phyloP scores from a whole-genome alignment of 2,797 vertebrate genomes.

The Anguilla obscura region DNA sequence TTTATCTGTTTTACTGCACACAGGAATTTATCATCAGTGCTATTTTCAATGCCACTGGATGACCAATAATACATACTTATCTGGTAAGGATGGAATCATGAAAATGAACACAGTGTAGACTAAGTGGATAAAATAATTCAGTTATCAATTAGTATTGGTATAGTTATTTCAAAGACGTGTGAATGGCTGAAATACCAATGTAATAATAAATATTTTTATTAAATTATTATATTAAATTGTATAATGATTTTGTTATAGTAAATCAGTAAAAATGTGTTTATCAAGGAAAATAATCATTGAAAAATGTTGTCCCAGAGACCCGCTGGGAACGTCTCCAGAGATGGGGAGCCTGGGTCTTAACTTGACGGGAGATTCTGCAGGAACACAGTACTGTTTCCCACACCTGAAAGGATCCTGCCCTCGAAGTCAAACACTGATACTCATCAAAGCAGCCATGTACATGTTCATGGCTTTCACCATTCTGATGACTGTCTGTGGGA shows the following conservation, averaged over 20 bases:
- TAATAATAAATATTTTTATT: not conserved
- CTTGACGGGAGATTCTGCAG: not conserved
- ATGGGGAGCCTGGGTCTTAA: not conserved
- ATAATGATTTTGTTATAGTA: not conserved
- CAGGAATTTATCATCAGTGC: not conserved
- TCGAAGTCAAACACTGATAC: constrained; percentile 3
- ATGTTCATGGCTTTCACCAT: constrained; percentile 32
- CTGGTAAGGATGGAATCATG: not conserved
- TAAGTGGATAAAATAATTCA: no score
- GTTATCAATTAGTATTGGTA: no score
- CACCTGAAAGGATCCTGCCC: constrained; percentile 45
- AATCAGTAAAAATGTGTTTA: not conserved
- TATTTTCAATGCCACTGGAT: not conserved
- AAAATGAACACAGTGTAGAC: not conserved
- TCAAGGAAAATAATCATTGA: not conserved
- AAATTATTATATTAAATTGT: not conserved
- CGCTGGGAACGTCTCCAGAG: not conserved
- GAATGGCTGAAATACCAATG: not conserved
- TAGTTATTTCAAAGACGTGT: not conserved
- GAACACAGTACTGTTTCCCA: not conserved
- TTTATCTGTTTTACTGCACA: not conserved
- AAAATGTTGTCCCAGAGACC: not conserved
- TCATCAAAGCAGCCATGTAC: constrained; percentile 39
- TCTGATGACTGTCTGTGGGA: constrained; percentile 55
- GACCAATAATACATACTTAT: not conserved